Conservation (phyloP, 2,797 vertebrate species). For the Tapirus indicus region DNA sequence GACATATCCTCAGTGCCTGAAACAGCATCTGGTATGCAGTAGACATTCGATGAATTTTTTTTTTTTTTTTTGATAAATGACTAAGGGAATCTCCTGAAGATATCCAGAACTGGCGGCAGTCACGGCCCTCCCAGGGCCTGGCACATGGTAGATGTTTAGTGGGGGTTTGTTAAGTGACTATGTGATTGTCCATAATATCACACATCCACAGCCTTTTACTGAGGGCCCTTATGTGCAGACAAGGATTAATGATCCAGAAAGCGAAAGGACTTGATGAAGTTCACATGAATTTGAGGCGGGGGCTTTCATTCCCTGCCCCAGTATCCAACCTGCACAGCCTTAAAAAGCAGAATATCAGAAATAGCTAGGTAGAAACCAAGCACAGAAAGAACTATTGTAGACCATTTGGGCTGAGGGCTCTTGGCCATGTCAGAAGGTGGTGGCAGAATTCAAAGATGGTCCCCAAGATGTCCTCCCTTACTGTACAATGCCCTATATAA, state of each 20-base stretch:
- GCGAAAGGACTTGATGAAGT: neutral
- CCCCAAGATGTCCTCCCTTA: neutral
- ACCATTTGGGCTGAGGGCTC: neutral
- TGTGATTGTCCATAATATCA: neutral
- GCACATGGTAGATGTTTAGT: neutral
- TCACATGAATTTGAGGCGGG: neutral
- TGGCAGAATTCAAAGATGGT: neutral
- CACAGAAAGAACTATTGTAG: neutral
- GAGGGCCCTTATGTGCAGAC: neutral
- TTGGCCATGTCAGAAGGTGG: neutral
- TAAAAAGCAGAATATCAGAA: neutral
- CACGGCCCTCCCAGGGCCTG: neutral
- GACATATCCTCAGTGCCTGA: neutral
- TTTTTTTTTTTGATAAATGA: neutral
- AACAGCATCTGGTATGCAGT: neutral
- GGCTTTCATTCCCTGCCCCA: neutral
- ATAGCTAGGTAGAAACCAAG: neutral
- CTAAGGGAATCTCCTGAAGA: neutral
- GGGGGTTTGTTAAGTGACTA: neutral
- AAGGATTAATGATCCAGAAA: neutral
- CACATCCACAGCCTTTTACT: neutral
- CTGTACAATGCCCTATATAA: neutral
- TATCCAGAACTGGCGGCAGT: neutral
- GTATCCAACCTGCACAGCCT: neutral
- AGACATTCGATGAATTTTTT: neutral